Evolutionary conservation across 2,888 invertebrate species (phyloP).

Genomic region (Chymomyza caudatula): DNA sequence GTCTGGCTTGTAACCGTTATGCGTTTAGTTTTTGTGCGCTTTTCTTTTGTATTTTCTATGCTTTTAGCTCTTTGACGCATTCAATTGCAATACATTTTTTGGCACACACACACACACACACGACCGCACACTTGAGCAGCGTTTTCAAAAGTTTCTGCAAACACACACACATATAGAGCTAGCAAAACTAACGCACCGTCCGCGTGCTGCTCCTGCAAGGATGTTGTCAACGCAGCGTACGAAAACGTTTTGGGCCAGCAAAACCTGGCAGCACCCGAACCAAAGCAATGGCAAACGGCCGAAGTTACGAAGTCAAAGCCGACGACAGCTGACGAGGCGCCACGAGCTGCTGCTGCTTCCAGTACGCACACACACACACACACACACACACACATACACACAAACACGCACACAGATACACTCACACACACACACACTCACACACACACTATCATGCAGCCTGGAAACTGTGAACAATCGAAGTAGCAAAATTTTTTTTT

Average conservation of each 20-base stretch:
- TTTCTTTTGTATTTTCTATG: constrained; percentile 18
- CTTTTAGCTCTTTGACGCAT: constrained; percentile 26
- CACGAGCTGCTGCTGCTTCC: constrained; percentile 32
- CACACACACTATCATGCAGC: not conserved
- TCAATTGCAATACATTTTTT: constrained; percentile 65
- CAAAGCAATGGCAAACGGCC: constrained; percentile 23
- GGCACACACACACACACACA: constrained; percentile 11
- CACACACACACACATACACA: constrained; percentile 7
- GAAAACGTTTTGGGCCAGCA: constrained; percentile 63
- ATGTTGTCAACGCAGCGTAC: constrained; percentile 72
- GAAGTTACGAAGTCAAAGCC: constrained; percentile 25
- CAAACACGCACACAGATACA: constrained; percentile 3
- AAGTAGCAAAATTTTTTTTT: not conserved
- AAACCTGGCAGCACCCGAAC: constrained; percentile 23
- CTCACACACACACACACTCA: constrained; percentile 7
- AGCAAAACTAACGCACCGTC: constrained; percentile 53
- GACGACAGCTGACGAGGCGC: constrained; percentile 17
- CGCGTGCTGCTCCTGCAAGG: constrained; percentile 63
- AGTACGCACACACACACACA: constrained; percentile 18
- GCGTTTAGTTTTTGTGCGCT: constrained; percentile 16
- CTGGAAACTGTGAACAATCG: not conserved
- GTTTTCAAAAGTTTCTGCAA: constrained; percentile 59
- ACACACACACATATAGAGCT: constrained; percentile 39
- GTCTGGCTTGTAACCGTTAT: no score
- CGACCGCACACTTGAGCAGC: constrained; percentile 30